Conservation (phyloP, 2,797 vertebrate genomes). For the Mormyrus proboscirostris region DNA sequence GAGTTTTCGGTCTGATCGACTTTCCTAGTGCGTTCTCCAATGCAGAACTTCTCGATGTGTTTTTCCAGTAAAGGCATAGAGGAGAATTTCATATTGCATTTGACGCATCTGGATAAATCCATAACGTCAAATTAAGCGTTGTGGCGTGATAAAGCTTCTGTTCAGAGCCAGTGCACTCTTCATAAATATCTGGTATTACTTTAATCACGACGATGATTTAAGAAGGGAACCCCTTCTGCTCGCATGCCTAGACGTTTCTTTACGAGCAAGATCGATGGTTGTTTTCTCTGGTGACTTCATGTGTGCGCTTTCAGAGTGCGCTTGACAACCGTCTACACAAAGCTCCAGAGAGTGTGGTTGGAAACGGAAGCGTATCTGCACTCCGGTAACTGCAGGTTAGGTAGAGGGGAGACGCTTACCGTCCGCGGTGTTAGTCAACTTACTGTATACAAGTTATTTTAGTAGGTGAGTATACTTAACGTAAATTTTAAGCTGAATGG, state of each 20-base stretch:
- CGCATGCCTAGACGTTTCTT: not conserved
- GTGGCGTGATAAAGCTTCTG: not conserved
- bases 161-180: not conserved
- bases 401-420: not conserved
- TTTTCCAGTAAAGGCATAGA: conserved; percentile 40
- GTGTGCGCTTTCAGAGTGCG: not conserved
- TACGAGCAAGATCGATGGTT: not conserved
- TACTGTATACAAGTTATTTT: not conserved
- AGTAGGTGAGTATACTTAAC: not conserved
- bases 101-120: conserved; percentile 32
- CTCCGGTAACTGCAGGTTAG: not conserved
- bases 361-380: not conserved
- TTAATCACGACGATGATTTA: not conserved
- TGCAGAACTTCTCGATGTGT: conserved; percentile 49
- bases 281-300: not conserved
- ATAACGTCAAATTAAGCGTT: not conserved
- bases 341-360: not conserved
- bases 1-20: conserved; percentile 29
- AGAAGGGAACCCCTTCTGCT: not conserved
- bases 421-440: not conserved
- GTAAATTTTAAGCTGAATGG: not conserved
- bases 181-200: not conserved
- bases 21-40: conserved; percentile 36
- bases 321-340: conserved; percentile 20
- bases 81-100: conserved; percentile 42